Evolutionary conservation across 2,113 vertebrate genomes (phyloP), one percentile per base, ranked within the genome.

Genomic region (Coryphaenoides rupestris): DNA sequence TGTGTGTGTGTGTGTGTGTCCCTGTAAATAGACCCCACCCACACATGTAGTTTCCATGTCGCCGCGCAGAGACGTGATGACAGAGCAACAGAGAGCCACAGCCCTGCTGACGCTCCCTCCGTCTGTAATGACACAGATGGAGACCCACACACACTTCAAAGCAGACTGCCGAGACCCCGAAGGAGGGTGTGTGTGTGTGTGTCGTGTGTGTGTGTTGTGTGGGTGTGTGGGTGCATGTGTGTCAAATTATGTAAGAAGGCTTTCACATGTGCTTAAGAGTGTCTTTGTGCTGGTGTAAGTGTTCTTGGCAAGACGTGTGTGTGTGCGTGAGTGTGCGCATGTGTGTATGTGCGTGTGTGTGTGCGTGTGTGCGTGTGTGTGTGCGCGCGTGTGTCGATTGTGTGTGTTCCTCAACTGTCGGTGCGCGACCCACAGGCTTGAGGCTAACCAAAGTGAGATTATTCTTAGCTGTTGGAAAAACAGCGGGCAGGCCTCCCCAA

Each of bases 201-300:
- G 53, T 55, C 14, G 46, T 49, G 46, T 49, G 47, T 50, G 47
- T 50, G 47, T 50, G 47, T 50, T 50, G 47, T 50, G 47, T 50
- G 47, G 16, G 47, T 50, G 47, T 50, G 47, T 50, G 47, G 16
- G 47, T 50, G 15, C 16, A 17, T 17, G 3, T 50, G 47, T 50
- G 17, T 17, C 5, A 13, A 50, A 50, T 50, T 50, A 50, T 50
- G 47, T 13, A 50, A 50, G 47, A 50, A 50, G 47, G 14, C 47
- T 50, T 50, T 50, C 14, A 50, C 17, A 50, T 50, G 9, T 17
- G 47, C 47, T n/a, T 50, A 5, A 17, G 47, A 15, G 3, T 50
- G 9, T 50, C 15, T 40, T 40, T 40, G 33, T 40, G 33, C 4
- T 40, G 9, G 33, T 40, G 33, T 9, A 9, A 40, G 33, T 40